A percentile compares a stretch with the other conserved stretches of the same genome.
Evolutionary conservation across 2,113 vertebrate genomes (phyloP).

Genomic region (Hippocampus abdominalis): DNA sequence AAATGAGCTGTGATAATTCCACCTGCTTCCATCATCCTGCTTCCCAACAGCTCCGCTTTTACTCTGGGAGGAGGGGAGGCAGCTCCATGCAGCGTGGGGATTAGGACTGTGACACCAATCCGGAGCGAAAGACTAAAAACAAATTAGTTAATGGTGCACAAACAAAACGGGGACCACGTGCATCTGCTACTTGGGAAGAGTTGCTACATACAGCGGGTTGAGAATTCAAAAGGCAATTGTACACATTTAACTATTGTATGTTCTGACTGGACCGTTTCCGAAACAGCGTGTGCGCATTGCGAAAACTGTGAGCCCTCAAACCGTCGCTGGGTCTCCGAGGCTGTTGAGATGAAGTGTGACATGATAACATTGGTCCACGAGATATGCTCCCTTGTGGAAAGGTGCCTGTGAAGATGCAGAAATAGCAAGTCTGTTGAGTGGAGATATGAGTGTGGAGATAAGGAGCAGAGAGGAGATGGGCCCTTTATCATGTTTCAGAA

Average conservation of each 20-base stretch:
- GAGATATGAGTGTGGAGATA: constrained; percentile 43
- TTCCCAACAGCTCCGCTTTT: constrained; percentile 3
- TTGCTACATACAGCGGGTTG: not conserved
- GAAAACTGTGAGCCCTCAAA: not conserved
- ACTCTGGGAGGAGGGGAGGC: constrained; percentile 23
- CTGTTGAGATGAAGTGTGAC: constrained; percentile 29
- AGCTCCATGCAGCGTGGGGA: constrained; percentile 36
- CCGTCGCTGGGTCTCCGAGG: constrained; percentile 33
- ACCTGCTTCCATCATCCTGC: constrained; percentile 15
- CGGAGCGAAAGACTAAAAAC: constrained; percentile 53
- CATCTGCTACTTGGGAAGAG: constrained; percentile 18
- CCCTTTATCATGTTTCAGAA: constrained; percentile 48
- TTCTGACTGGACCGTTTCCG: not conserved
- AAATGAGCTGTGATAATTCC: constrained; percentile 33
- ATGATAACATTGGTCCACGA: constrained; percentile 33
- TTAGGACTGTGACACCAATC: constrained; percentile 68
- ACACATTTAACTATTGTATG: no score
- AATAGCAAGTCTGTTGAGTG: constrained; percentile 37
- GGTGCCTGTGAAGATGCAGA: constrained; percentile 34
- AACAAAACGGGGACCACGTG: constrained; percentile 17
- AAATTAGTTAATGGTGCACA: constrained; percentile 58
- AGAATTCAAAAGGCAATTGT: not conserved
- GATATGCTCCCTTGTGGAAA: constrained; percentile 27
- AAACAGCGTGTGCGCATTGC: not conserved
- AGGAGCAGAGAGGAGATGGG: constrained; percentile 30